Evolutionary conservation across 2,797 vertebrate species (phyloP).

Genomic region (Gobionotothen gibberifrons): DNA sequence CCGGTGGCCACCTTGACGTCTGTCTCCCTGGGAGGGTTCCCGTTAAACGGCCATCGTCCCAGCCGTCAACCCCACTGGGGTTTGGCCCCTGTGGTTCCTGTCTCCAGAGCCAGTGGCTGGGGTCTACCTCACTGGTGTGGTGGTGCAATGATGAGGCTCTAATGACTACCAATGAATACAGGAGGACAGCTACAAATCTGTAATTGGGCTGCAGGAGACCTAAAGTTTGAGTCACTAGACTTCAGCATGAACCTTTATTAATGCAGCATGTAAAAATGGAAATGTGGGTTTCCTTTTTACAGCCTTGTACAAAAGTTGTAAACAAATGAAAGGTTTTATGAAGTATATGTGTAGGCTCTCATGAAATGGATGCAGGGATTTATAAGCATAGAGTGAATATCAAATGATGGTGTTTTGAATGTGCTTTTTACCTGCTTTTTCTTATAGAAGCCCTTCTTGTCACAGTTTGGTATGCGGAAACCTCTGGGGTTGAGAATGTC

Average conservation of each 20-base stretch:
- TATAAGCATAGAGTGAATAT: background rate
- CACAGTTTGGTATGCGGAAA: conserved; percentile 96
- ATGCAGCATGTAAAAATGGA: conserved; percentile 47
- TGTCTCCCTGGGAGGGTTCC: conserved; percentile 84
- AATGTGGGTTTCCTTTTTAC: conserved; percentile 28
- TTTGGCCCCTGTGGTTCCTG: conserved; percentile 77
- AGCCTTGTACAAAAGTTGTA: background rate
- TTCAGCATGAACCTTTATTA: conserved; percentile 50
- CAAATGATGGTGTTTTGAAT: background rate
- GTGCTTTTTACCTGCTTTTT: conserved; percentile 90
- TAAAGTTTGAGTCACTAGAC: conserved; percentile 59
- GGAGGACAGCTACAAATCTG: conserved; percentile 74
- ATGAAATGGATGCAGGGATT: background rate
- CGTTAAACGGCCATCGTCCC: conserved; percentile 75
- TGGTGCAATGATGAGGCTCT: conserved; percentile 80
- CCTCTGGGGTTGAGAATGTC: conserved; percentile 90
- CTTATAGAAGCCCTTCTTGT: conserved; percentile 98
- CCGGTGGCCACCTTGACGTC: conserved; percentile 86
- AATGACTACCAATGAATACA: conserved; percentile 78
- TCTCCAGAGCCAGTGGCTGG: conserved; percentile 75
- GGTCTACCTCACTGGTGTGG: conserved; percentile 80
- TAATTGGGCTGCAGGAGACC: conserved; percentile 72
- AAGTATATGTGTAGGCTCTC: background rate
- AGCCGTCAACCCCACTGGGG: conserved; percentile 76
- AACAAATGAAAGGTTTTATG: conserved; percentile 14